These are phyloP conservation scores for chimpanzee (Pan troglodytes) DNA, from an alignment of 2,113 vertebrate species.

Conservation along the genomic window DNA sequence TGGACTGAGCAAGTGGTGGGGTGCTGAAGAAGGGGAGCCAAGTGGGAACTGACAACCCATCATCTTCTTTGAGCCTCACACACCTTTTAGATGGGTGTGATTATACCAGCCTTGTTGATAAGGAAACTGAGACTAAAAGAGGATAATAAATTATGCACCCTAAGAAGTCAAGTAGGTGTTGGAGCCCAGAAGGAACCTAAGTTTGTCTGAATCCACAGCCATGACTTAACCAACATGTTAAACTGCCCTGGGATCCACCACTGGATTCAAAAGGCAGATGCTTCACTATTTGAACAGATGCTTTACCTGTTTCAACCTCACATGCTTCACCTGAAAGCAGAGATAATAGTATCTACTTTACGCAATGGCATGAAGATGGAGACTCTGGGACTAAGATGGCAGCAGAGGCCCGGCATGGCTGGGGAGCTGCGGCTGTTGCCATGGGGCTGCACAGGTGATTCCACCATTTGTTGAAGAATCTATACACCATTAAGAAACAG, in stretches of 20 bases:
- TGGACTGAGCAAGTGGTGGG: not conserved
- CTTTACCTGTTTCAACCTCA: not conserved
- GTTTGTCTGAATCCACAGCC: not conserved
- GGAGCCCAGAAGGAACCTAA: not conserved
- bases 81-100: not conserved
- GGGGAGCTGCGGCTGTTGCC: constrained; percentile 8
- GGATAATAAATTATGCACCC: not conserved
- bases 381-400: constrained; percentile 67
- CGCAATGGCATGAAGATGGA: not conserved
- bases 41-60: not conserved
- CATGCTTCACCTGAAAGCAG: not conserved
- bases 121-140: not conserved
- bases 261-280: not conserved
- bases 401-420: not conserved
- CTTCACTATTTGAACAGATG: not conserved
- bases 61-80: not conserved
- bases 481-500: constrained; percentile 27
- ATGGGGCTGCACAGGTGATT: constrained; percentile 64
- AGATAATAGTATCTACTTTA: not conserved
- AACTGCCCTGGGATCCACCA: not conserved
- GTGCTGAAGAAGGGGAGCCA: not conserved
- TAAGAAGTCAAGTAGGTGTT: not conserved
- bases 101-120: not conserved
- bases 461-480: constrained; percentile 34
- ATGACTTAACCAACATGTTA: not conserved